These are phyloP conservation scores for Drosophila merina DNA, from an alignment of 2,888 invertebrate genomes.

Conservation along the genomic window DNA sequence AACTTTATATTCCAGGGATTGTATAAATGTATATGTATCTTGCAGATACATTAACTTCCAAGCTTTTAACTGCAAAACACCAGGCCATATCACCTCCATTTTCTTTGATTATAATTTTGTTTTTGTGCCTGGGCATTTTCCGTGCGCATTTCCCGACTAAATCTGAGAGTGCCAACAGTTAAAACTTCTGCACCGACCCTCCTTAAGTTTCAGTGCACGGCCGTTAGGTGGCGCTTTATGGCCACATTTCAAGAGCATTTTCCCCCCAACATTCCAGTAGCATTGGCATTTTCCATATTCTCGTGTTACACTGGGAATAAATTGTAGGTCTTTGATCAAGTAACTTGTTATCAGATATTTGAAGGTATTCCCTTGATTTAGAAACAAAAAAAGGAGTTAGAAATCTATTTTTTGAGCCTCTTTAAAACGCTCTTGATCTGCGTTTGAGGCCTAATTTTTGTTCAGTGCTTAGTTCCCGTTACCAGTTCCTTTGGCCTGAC, in stretches of 20 bases:
- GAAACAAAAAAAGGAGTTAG: too few species aligned
- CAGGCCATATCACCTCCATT: neutral
- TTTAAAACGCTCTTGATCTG: too few species aligned
- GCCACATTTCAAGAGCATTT: constrained; percentile 20
- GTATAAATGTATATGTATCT: neutral
- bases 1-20: constrained; percentile 1
- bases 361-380: too few species aligned
- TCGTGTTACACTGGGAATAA: neutral
- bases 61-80: constrained; percentile 2
- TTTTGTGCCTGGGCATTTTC: constrained; percentile 16
- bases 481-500: constrained; percentile 11
- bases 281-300: constrained; percentile 31
- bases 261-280: neutral
- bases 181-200: constrained; percentile 37
- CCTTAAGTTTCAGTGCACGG: constrained; percentile 57
- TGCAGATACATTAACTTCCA: constrained; percentile 5
- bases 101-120: constrained; percentile 28
- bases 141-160: constrained; percentile 14
- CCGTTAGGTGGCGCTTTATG: constrained; percentile 69
- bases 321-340: too few species aligned
- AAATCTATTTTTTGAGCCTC: too few species aligned
- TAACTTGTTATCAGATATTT: too few species aligned
- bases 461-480: constrained; percentile 12
- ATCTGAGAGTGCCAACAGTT: constrained; percentile 27
- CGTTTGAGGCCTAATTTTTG: neutral